Conservation (phyloP, 2,888 invertebrate genomes). For the Loripinus fragilis region DNA sequence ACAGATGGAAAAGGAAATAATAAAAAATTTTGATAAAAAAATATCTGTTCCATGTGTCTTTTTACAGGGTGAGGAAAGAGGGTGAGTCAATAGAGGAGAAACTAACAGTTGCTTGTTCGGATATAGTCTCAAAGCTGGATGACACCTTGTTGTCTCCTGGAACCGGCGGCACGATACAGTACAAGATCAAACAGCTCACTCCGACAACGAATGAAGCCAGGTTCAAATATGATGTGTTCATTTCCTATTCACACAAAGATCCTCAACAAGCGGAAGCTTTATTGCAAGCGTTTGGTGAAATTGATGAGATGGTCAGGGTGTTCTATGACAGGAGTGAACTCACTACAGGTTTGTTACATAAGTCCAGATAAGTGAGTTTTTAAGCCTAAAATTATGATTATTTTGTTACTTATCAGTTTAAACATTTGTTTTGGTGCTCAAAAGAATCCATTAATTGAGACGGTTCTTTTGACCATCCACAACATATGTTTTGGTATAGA, state of each 20-base stretch:
- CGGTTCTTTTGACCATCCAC: too few species aligned
- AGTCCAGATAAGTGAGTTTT: too few species aligned
- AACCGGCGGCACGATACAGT: not conserved
- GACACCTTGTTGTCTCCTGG: not conserved
- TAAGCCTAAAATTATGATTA: too few species aligned
- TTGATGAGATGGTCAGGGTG: constrained; percentile 69
- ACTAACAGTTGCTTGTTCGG: constrained; percentile 56
- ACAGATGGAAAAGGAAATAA: too few species aligned
- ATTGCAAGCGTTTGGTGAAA: constrained; percentile 61
- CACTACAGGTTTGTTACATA: constrained; percentile 72
- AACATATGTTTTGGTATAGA: too few species aligned
- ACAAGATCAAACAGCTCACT: not conserved
- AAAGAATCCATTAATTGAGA: too few species aligned
- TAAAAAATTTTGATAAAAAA: too few species aligned
- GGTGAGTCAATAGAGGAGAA: constrained; percentile 59
- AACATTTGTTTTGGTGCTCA: too few species aligned
- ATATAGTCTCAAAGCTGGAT: constrained; percentile 41
- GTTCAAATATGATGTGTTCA: constrained; percentile 78
- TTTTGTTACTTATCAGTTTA: too few species aligned
- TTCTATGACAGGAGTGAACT: constrained; percentile 81
- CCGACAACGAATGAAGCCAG: constrained; percentile 12
- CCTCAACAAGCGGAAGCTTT: constrained; percentile 68
- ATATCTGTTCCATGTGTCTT: too few species aligned
- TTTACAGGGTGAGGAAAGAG: constrained; percentile 59
- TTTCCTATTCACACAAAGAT: constrained; percentile 79